Conservation (phyloP, 2,888 invertebrate genomes). For the Tachina lurida region DNA sequence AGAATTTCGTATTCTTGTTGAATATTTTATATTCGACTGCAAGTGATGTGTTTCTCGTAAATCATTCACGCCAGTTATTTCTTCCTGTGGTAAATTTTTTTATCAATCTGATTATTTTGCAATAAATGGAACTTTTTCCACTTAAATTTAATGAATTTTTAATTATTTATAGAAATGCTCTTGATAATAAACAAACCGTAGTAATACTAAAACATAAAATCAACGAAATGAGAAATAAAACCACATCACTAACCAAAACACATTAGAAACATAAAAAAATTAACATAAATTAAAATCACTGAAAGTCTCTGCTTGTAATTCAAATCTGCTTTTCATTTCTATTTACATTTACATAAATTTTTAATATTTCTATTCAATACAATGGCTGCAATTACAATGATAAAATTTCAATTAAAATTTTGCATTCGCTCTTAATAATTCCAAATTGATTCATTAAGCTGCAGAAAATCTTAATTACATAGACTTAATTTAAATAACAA, state of each 20-base stretch:
- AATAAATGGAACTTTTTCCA: conserved; percentile 43
- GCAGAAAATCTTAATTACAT: conserved; percentile 13
- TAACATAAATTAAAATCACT: conserved; percentile 66
- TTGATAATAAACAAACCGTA: conserved; percentile 12
- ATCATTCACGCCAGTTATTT: conserved; percentile 22
- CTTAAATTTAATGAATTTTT: conserved; percentile 58
- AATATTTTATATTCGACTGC: neutral
- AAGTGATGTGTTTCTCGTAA: conserved; percentile 9
- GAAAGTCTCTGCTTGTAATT: conserved; percentile 35
- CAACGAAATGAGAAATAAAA: conserved; percentile 29
- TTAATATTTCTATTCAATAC: conserved; percentile 25
- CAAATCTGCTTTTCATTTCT: conserved; percentile 37
- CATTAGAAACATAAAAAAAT: conserved; percentile 44
- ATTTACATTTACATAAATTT: conserved; percentile 23
- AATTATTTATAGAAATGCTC: conserved; percentile 54
- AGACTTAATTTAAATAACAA: neutral
- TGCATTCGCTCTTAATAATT: conserved; percentile 52
- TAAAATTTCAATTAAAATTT: conserved; percentile 70
- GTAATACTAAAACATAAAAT: conserved; percentile 20
- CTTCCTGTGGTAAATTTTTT: conserved; percentile 19
- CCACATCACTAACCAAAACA: conserved; percentile 44
- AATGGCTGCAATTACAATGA: conserved; percentile 60
- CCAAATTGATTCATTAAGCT: conserved; percentile 58
- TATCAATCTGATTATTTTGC: conserved; percentile 22
- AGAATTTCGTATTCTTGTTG: neutral